Percentiles rank a stretch among this genome's conserved stretches.
phyloP scores from a whole-genome alignment of 2,888 invertebrate genomes.

The Siphlonurus alternatus region DNA sequence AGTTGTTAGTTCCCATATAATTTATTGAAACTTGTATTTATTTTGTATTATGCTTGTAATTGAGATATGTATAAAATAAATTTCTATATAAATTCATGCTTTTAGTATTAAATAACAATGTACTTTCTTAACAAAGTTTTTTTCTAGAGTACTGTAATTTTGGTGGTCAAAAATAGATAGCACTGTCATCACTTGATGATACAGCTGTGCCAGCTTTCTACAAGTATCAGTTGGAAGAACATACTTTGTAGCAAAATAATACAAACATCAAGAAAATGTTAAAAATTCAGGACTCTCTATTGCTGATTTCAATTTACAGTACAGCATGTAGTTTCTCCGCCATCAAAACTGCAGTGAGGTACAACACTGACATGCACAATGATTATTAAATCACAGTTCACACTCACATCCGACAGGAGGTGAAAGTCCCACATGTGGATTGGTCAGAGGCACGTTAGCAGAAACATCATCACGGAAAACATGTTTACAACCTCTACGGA shows the following conservation, averaged over 20 bases:
- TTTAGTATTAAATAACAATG: neutral
- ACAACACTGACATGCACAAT: neutral
- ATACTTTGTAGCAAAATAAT: constrained; percentile 4
- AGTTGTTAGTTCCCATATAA: neutral
- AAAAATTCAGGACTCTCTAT: constrained; percentile 2
- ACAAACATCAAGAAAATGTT: constrained; percentile 2
- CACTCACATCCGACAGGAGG: constrained; percentile 30
- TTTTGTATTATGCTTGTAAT: neutral
- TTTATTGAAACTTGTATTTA: neutral
- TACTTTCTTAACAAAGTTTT: neutral
- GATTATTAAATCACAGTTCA: constrained; percentile 12
- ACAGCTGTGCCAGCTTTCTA: no score
- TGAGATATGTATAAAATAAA: neutral
- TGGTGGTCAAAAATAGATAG: neutral
- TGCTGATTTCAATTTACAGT: neutral
- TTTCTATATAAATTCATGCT: neutral
- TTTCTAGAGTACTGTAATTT: neutral
- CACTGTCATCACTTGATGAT: no score
- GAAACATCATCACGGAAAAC: constrained; percentile 24
- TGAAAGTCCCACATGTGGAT: constrained; percentile 45
- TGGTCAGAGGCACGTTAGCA: constrained; percentile 36
- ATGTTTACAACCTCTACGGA: constrained; percentile 50
- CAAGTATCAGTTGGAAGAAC: no score
- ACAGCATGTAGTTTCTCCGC: no score
- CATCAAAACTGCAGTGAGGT: neutral